phyloP scores from a whole-genome alignment of 1,140 invertebrate species.

The Triops cancriformis region DNA sequence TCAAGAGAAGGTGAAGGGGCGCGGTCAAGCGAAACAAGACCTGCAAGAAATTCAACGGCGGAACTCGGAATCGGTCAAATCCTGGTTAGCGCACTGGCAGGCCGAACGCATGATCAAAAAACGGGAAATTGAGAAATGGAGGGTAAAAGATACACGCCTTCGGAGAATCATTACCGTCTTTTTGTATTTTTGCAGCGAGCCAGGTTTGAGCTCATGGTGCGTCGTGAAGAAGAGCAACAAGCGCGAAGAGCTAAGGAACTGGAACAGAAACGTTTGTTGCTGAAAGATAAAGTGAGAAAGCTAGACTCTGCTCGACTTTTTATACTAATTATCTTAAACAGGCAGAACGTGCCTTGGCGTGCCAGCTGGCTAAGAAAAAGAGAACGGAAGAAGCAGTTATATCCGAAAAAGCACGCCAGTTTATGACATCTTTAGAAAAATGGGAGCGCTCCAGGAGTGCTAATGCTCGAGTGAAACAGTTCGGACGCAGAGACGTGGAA shows the following conservation, averaged over 20 bases:
- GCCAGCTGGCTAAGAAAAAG: not conserved
- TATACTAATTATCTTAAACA: not conserved
- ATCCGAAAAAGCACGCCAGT: not conserved
- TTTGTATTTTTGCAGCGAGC: not conserved
- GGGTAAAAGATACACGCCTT: not conserved
- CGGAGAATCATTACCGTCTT: not conserved
- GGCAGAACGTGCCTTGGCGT: not conserved
- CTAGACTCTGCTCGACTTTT: not conserved
- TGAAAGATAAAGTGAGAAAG: not conserved
- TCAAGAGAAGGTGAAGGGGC: not conserved
- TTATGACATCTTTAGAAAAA: not conserved
- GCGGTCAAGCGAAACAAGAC: slow-evolving; percentile 19
- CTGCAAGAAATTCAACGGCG: not conserved
- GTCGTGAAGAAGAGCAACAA: not conserved
- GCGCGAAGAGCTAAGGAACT: not conserved
- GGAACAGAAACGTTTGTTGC: not conserved
- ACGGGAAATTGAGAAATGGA: slow-evolving; percentile 18
- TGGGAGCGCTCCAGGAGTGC: not conserved
- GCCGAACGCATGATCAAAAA: not conserved
- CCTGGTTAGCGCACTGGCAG: slow-evolving; percentile 19
- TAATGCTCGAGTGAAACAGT: not conserved
- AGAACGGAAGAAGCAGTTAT: not conserved
- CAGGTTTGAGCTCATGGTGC: not conserved
- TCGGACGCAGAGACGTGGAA: not conserved
- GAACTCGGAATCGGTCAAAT: not conserved